phyloP scores from a whole-genome alignment of 2,113 vertebrate genomes.

The Gopherus flavomarginatus region DNA sequence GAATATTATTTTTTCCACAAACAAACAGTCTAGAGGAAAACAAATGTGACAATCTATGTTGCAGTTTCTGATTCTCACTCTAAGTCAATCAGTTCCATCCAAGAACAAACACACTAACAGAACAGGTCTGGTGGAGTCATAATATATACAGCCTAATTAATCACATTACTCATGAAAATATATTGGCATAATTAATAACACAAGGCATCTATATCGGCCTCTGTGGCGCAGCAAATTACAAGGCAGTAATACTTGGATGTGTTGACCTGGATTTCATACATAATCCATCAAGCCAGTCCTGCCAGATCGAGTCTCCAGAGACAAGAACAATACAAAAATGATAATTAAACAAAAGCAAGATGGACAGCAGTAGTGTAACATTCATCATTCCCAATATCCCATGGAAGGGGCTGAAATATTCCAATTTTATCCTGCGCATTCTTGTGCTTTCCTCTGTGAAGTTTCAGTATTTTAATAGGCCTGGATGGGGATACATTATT shows the following conservation, averaged over 20 bases:
- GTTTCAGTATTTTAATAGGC: not conserved
- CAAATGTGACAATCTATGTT: not conserved
- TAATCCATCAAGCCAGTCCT: conserved; percentile 60
- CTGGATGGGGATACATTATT: not conserved
- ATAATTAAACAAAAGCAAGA: conserved; percentile 55
- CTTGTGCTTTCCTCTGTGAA: not conserved
- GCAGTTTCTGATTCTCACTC: not conserved
- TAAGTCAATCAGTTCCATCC: not conserved
- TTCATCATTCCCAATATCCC: not conserved
- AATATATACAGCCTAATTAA: conserved; percentile 40
- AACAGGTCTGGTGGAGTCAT: not conserved
- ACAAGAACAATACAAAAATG: not conserved
- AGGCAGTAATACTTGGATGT: conserved; percentile 42
- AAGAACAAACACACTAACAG: conserved; percentile 1
- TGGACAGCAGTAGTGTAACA: not conserved
- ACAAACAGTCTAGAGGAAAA: not conserved
- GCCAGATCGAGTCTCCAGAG: not conserved
- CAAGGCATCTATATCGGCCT: conserved; percentile 65
- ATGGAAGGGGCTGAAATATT: not conserved
- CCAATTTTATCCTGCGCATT: fast-evolving
- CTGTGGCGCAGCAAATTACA: conserved; percentile 59
- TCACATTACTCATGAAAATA: conserved; percentile 65
- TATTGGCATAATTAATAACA: conserved; percentile 73
- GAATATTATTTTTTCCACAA: not conserved
- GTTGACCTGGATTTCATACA: conserved; percentile 59